Evolutionary conservation across 2,113 vertebrate genomes (phyloP), one percentile per base, ranked within the genome.

Genomic region (Nothoprocta perdicaria): DNA sequence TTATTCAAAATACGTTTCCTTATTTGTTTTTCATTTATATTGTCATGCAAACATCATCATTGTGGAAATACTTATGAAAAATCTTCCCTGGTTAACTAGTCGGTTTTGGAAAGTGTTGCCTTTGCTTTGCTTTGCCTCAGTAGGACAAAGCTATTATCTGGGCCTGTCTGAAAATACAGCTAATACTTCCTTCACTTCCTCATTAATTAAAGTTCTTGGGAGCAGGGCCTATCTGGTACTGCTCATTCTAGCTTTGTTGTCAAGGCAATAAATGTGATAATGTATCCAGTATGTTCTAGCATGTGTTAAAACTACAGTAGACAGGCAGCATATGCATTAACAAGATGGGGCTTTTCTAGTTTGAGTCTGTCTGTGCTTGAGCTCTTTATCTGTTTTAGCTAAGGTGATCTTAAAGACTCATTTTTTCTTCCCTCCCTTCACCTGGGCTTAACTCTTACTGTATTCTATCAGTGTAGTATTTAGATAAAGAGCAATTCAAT

Each of bases 241-340:
- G 60, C 88, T 94, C 92, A 83, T 94, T 96, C 69, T 94, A 68
- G 73, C 80, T 95, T 91, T 91, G 93, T 95, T 95, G 90, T 91
- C 94, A 94, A 67, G 85, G 88, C 92, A 96, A 78, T 94, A 89
- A 89, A 89, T 87, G 89, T 95, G 92, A 77, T 92, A 91, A 94
- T 77, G 60, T 65, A 71, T 33, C 75, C 61, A 94, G 92, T 94
- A 92, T 95, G 95, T 65, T 94, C 75, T 87, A 80, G 60, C 84
- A 83, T 93, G 95, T 96, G 93, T 94, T 94, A 61, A 40, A 95
- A 94, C 58, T 80, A 12, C 82, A 41, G 84, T n/a, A 80, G 92
- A 93, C 84, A 65, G 84, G 65, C 0, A 2, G 66, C 92, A 95
- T 95, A 95, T 96, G 95, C 79, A 84, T 85, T 83, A 83, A 74